Percentiles rank a stretch among this genome's conserved stretches.
Evolutionary conservation across 2,797 vertebrate species (phyloP).

Genomic region (Rhyacichthys aspro): DNA sequence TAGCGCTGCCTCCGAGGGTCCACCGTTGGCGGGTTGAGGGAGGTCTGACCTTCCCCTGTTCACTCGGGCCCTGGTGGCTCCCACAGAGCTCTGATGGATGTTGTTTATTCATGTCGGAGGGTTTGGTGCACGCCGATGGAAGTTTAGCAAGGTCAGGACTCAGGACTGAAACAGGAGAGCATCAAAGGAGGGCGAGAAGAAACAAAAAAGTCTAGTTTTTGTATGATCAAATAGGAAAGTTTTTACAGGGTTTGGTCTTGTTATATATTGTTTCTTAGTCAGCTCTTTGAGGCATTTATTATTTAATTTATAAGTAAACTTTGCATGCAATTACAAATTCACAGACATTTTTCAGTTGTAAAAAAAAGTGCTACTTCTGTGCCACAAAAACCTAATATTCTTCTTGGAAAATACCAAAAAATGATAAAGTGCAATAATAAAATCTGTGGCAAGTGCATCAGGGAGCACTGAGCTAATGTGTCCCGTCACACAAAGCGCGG

Average conservation of each 20-base stretch:
- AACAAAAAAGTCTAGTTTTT: neutral
- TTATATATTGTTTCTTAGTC: no score
- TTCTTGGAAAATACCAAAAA: no score
- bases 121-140: conserved; percentile 14
- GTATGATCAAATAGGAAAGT: neutral
- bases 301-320: no score
- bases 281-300: no score
- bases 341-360: no score
- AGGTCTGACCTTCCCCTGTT: conserved; percentile 30
- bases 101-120: conserved; percentile 23
- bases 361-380: no score
- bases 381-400: no score
- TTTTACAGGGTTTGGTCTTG: no score
- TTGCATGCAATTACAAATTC: no score
- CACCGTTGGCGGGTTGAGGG: neutral
- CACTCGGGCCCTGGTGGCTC: conserved; percentile 15
- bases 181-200: no score
- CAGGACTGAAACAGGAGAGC: neutral
- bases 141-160: conserved; percentile 4
- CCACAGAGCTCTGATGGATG: neutral
- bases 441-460: no score
- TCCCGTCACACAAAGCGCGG: conserved; percentile 41
- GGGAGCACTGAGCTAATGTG: conserved; percentile 16
- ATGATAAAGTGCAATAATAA: no score
- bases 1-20: neutral